Conservation (phyloP, 2,113 vertebrate genomes). For the Nothobranchius furzeri region DNA sequence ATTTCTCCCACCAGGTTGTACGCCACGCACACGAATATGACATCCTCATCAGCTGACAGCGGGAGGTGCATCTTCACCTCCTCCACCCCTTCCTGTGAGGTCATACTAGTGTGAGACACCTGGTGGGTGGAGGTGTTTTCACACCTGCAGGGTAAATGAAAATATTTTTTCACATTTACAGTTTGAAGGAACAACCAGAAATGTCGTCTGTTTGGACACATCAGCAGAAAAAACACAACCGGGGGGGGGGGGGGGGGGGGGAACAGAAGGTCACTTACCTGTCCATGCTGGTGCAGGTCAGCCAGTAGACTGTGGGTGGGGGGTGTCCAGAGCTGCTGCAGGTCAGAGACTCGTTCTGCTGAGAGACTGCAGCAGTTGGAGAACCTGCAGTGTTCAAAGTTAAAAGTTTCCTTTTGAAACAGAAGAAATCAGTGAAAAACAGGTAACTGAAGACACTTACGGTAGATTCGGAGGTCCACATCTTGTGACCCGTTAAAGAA, state of each 20-base stretch:
- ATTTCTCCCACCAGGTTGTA: slow-evolving; percentile 74
- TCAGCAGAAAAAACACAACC: too few relatives aligned
- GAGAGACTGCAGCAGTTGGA: slow-evolving; percentile 40
- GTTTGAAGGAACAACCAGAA: too few relatives aligned
- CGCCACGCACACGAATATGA: slow-evolving; percentile 82
- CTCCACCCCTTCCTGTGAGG: slow-evolving; percentile 51
- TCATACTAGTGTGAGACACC: background rate
- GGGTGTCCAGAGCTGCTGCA: slow-evolving; percentile 84
- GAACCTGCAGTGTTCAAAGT: slow-evolving; percentile 54
- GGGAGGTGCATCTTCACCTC: slow-evolving; percentile 63
- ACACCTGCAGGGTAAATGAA: slow-evolving; percentile 72
- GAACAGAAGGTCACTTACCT: slow-evolving; percentile 66
- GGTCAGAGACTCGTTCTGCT: slow-evolving; percentile 49
- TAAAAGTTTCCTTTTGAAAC: background rate
- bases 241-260: too few relatives aligned
- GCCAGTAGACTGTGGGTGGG: slow-evolving; percentile 82
- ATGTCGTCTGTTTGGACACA: too few relatives aligned
- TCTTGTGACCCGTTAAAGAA: slow-evolving; percentile 60
- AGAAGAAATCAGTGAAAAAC: background rate
- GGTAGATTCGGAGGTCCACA: slow-evolving; percentile 78
- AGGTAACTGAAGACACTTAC: slow-evolving; percentile 73
- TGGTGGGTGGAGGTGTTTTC: slow-evolving; percentile 1
- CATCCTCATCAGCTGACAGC: slow-evolving; percentile 52
- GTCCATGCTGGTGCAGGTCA: slow-evolving; percentile 65
- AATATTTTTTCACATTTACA: too few relatives aligned